phyloP scores from a whole-genome alignment of 2,888 invertebrate genomes.

The Drosophila lutescens region DNA sequence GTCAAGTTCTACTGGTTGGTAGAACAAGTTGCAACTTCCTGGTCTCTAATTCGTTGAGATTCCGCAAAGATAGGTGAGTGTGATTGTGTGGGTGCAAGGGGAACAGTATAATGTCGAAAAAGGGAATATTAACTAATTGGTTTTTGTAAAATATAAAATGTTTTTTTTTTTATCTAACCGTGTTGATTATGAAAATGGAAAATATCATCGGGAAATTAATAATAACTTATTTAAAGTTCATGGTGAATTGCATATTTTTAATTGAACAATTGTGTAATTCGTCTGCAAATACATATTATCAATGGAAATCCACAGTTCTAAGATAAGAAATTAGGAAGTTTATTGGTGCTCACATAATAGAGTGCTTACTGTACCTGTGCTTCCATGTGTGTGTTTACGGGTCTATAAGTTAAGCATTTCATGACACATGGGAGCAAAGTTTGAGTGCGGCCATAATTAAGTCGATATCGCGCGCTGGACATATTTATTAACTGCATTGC shows the following conservation, averaged over 20 bases:
- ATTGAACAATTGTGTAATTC: background rate
- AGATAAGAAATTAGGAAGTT: background rate
- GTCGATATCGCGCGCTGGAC: conserved; percentile 35
- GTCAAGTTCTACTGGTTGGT: conserved; percentile 17
- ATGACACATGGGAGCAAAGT: conserved; percentile 34
- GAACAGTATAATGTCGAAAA: conserved; percentile 1
- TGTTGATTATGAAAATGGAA: no score
- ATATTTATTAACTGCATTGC: conserved; percentile 35
- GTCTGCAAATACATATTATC: background rate
- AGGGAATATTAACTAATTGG: background rate
- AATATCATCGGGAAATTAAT: background rate
- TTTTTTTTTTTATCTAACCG: background rate
- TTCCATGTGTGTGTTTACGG: conserved; percentile 10
- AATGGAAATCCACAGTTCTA: background rate
- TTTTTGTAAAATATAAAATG: background rate
- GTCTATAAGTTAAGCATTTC: conserved; percentile 17
- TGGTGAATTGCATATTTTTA: background rate
- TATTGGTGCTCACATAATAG: background rate
- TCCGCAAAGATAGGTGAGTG: conserved; percentile 7
- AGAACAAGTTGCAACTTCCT: conserved; percentile 27
- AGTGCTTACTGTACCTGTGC: conserved; percentile 4
- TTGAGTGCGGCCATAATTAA: conserved; percentile 38
- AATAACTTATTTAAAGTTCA: no score
- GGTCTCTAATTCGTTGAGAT: conserved; percentile 16
- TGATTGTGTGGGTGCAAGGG: background rate